phyloP scores from a whole-genome alignment of 2,113 vertebrate species.

The Trematomus loennbergii region DNA sequence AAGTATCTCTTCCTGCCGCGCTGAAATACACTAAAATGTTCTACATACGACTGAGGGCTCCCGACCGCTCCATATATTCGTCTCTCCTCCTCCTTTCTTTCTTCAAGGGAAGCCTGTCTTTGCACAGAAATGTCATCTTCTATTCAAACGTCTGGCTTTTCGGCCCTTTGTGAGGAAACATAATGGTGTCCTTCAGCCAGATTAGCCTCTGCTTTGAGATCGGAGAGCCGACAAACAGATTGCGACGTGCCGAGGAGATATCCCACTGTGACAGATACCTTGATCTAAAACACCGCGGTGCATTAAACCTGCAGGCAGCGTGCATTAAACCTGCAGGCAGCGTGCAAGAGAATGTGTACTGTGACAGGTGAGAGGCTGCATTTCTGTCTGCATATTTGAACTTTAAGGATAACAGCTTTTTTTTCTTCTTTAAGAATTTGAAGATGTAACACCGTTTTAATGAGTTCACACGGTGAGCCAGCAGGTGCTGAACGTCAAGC shows the following conservation, averaged over 20 bases:
- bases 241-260: background rate
- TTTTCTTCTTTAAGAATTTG: background rate
- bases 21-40: constrained; percentile 44
- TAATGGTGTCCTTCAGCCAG: constrained; percentile 50
- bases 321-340: background rate
- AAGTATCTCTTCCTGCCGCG: constrained; percentile 27
- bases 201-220: constrained; percentile 53
- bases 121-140: constrained; percentile 42
- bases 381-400: background rate
- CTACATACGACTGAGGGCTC: constrained; percentile 37
- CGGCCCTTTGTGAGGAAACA: constrained; percentile 38
- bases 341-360: background rate
- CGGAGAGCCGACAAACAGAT: constrained; percentile 33
- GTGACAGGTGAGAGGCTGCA: constrained; percentile 14
- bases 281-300: background rate
- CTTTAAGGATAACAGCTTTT: background rate
- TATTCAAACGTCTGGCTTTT: constrained; percentile 39
- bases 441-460: background rate
- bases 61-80: constrained; percentile 34
- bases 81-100: constrained; percentile 32
- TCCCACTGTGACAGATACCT: constrained; percentile 6
- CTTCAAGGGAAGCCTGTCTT: constrained; percentile 32
- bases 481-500: background rate
- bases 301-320: too few species aligned
- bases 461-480: background rate